These are phyloP conservation scores for Noctua comes DNA, from an alignment of 2,888 invertebrate genomes.

Conservation along the genomic window DNA sequence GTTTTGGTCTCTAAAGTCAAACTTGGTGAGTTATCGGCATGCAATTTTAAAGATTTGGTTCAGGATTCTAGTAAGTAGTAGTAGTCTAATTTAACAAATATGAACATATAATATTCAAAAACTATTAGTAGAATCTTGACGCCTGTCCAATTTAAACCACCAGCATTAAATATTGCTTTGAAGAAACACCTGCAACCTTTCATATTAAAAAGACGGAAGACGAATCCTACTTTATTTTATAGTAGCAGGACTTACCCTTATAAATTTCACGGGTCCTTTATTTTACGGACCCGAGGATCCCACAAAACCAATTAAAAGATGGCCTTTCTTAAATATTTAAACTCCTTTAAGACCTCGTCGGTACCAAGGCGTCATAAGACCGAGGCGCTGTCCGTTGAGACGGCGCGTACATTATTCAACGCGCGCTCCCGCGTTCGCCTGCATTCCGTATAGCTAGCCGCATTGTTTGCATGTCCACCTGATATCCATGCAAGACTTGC, in stretches of 20 bases:
- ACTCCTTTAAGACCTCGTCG: constrained; percentile 62
- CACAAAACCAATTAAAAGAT: constrained; percentile 63
- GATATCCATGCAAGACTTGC: constrained; percentile 72
- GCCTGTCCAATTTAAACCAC: constrained; percentile 7
- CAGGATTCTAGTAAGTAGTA: not conserved
- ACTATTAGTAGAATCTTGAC: not conserved
- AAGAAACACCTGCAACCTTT: constrained; percentile 52
- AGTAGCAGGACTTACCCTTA: constrained; percentile 52
- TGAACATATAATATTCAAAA: not conserved
- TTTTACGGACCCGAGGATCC: constrained; percentile 54
- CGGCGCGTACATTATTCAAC: constrained; percentile 83
- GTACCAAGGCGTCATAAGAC: constrained; percentile 75
- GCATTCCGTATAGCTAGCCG: constrained; percentile 77
- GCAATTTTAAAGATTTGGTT: not conserved
- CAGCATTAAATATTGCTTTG: constrained; percentile 29
- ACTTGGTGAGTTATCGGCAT: not conserved
- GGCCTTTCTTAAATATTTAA: constrained; percentile 66
- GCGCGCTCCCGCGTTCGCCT: constrained; percentile 74
- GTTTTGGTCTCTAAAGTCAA: not conserved
- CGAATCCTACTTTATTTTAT: constrained; percentile 54
- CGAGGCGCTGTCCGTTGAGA: constrained; percentile 73
- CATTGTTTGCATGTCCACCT: constrained; percentile 80
- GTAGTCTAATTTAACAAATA: not conserved
- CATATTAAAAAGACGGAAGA: constrained; percentile 51
- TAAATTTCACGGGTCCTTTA: constrained; percentile 58